phyloP scores from a whole-genome alignment of 2,888 invertebrate species.

The Galeruca laticollis region DNA sequence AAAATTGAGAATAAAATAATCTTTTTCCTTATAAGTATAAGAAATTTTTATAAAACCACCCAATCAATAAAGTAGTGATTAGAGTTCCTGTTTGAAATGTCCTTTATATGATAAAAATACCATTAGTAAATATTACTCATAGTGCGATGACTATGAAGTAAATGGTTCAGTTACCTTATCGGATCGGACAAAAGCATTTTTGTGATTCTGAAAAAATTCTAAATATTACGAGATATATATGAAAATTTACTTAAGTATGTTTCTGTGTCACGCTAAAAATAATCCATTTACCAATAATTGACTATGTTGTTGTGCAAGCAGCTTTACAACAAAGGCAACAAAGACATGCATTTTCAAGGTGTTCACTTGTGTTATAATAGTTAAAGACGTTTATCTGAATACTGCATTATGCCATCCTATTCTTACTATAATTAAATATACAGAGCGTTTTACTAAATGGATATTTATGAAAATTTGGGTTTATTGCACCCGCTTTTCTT shows the following conservation, averaged over 20 bases:
- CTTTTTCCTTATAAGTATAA: not conserved
- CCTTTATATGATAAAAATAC: not conserved
- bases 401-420: not conserved
- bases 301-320: not conserved
- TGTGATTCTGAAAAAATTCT: not conserved
- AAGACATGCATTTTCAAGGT: conserved; percentile 2
- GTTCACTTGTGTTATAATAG: not conserved
- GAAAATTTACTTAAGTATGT: conserved; percentile 2
- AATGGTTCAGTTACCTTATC: conserved; percentile 10
- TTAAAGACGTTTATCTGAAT: conserved; percentile 1
- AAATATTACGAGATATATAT: not conserved
- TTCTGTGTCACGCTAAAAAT: conserved; percentile 7
- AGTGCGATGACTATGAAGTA: not conserved
- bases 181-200: conserved; percentile 1
- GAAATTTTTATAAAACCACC: not conserved
- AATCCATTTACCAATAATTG: not conserved
- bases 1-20: not conserved
- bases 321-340: not conserved
- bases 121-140: not conserved
- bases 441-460: not conserved
- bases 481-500: no score
- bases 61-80: conserved; percentile 2
- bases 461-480: no score
- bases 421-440: not conserved
- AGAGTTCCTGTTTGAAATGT: not conserved